Base-by-base conservation (phyloP, 2,797 vertebrate species). In the Parotocinclus haroldoi region DNA sequence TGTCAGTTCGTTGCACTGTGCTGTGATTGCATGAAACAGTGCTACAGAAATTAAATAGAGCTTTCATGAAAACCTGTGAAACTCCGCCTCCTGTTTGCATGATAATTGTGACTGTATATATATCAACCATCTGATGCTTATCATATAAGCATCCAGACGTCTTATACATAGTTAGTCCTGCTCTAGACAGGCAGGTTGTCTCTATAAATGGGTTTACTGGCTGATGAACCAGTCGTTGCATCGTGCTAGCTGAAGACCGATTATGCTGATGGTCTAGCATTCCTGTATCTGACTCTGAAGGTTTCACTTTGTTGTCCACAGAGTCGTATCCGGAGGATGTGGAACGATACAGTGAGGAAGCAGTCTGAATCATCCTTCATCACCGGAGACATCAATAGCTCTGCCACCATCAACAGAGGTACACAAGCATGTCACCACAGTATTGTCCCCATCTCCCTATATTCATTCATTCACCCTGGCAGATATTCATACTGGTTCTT, bases 281-380 rank as follows among this genome's bases (percentile, higher is more conserved):
- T 16, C 18, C 7, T 18, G n/a, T 38, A 38, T 11, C 7, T 39
- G 7, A 9, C 45, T 46, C 40, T 54, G 12, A 39, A 19, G 9
- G 1, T 11, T 13, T 55, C 38, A 46, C 42, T 61, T 46, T 56
- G 45, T 54, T 39, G 42, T 57, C 27, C 6, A 46, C 88, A 99
- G 96, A 99, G 96, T 81, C 96, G 96, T 65, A 99, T 99, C 81
- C 95, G 97, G 73, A 93, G 97, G 78, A 99, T 99, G 97, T 99
- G 97, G 97, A 99, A 99, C 64, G 97, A 99, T 88, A 99, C 97
- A 0, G 97, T 99, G 78, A 90, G 97, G 83, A 99, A 99, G 78
- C 97, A 99, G 88, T 95, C 97, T 0, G 97, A 99, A 85, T 99
- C 97, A 55, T 99, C 97, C 78, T 99, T 99, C 81, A 99, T 99